phyloP scores from a whole-genome alignment of 2,113 vertebrate genomes.

The Lycocorax pyrrhopterus region DNA sequence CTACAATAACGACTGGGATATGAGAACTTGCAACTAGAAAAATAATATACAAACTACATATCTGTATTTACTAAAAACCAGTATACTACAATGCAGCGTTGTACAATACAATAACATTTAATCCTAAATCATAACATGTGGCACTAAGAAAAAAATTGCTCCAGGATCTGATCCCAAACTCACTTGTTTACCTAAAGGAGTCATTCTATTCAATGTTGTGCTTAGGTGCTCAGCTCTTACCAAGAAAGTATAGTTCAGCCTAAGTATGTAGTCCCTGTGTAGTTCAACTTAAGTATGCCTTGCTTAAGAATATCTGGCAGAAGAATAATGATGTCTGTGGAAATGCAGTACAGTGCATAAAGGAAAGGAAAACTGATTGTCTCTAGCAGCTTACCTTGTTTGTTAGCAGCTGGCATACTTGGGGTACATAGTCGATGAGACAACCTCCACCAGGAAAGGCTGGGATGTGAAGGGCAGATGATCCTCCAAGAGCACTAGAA shows the following conservation, averaged over 20 bases:
- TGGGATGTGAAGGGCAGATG: conserved; percentile 95
- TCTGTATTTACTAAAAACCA: background rate
- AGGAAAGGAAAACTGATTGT: background rate
- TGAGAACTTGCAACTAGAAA: background rate
- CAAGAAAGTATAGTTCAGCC: background rate
- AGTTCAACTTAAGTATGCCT: background rate
- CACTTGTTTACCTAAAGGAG: background rate
- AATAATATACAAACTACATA: background rate
- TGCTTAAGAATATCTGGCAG: background rate
- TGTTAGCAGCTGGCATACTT: conserved; percentile 95
- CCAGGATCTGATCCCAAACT: background rate
- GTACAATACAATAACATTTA: background rate
- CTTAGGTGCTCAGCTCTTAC: background rate
- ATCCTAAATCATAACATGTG: background rate
- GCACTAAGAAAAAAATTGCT: background rate
- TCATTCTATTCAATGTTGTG: background rate
- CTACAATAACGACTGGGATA: background rate
- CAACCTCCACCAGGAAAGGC: conserved; percentile 95
- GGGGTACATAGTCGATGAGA: conserved; percentile 97
- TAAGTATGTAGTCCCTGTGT: background rate
- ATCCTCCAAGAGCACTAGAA: conserved; percentile 91
- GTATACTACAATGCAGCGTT: background rate
- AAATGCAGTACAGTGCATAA: background rate
- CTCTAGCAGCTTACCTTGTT: conserved; percentile 85
- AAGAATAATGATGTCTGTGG: background rate